phyloP scores from a whole-genome alignment of 2,888 invertebrate genomes.

The Mythimna impura region DNA sequence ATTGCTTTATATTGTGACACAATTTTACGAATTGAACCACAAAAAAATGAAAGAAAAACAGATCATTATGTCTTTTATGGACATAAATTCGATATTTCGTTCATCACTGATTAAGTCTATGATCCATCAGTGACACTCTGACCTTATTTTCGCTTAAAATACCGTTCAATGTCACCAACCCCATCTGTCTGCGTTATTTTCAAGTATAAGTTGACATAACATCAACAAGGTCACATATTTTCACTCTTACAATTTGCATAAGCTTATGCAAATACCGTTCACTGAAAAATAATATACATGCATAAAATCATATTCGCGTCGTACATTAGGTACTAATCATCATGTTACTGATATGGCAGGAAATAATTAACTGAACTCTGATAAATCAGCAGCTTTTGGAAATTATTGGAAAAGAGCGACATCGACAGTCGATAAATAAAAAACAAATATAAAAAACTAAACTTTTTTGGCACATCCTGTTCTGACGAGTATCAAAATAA shows the following conservation, averaged over 20 bases:
- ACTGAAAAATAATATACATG: slow-evolving; percentile 13
- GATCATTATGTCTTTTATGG: neutral
- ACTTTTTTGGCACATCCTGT: no score
- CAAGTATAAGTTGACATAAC: slow-evolving; percentile 41
- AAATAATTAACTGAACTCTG: no score
- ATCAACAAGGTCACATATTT: slow-evolving; percentile 44
- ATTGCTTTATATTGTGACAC: neutral
- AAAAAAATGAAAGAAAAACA: neutral
- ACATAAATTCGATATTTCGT: neutral
- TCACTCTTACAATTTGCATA: slow-evolving; percentile 31
- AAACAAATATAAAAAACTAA: neutral
- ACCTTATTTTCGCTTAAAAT: slow-evolving; percentile 41
- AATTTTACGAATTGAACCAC: neutral
- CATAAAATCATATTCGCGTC: slow-evolving; percentile 23
- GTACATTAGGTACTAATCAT: slow-evolving; percentile 1
- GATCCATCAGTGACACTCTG: slow-evolving; percentile 2
- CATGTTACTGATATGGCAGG: no score
- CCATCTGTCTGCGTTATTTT: slow-evolving; percentile 28
- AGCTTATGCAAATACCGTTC: slow-evolving; percentile 36
- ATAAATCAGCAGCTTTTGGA: neutral
- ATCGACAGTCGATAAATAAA: no score
- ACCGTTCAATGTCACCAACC: slow-evolving; percentile 50
- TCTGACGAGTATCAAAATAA: no score
- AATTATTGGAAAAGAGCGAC: neutral
- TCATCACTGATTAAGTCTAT: neutral